Conservation (phyloP, 2,797 vertebrate species). For the Siniperca undulata region DNA sequence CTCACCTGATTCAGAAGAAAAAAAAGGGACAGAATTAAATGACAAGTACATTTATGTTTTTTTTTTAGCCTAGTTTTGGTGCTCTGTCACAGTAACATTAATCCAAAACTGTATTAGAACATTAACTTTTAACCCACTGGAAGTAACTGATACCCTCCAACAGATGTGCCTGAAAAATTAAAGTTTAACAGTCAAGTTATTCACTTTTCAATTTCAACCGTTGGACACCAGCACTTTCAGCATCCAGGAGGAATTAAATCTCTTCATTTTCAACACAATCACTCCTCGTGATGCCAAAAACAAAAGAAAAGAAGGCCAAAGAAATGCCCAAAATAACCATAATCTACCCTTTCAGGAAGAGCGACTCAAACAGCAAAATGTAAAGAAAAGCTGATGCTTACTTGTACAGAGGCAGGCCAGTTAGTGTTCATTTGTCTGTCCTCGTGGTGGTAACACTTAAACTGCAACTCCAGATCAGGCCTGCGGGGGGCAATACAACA, state of each 20-base stretch:
- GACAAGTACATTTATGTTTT: neutral
- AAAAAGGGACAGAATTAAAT: neutral
- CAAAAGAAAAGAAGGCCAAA: neutral
- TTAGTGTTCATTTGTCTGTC: slow-evolving; percentile 98
- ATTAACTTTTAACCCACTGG: neutral
- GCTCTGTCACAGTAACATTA: neutral
- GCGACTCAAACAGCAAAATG: too few relatives aligned
- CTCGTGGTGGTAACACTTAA: slow-evolving; percentile 98
- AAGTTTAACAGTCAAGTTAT: neutral
- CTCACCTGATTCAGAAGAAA: slow-evolving; percentile 86
- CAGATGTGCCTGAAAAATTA: neutral
- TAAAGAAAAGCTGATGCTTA: slow-evolving; percentile 84
- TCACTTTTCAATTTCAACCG: too few relatives aligned
- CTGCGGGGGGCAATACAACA: slow-evolving; percentile 79
- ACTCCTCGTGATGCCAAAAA: neutral
- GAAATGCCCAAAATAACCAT: neutral
- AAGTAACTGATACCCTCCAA: neutral
- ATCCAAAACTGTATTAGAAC: neutral
- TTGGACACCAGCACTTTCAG: too few relatives aligned
- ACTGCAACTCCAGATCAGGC: slow-evolving; percentile 96
- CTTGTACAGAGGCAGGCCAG: slow-evolving; percentile 97
- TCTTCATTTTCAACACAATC: neutral
- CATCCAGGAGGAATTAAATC: neutral
- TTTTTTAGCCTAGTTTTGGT: neutral
- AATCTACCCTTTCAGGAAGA: neutral